A percentile compares a stretch with the other conserved stretches of the same genome.
These are phyloP conservation scores for Diarsia brunnea DNA, from an alignment of 2,888 invertebrate genomes.

Conservation along the genomic window DNA sequence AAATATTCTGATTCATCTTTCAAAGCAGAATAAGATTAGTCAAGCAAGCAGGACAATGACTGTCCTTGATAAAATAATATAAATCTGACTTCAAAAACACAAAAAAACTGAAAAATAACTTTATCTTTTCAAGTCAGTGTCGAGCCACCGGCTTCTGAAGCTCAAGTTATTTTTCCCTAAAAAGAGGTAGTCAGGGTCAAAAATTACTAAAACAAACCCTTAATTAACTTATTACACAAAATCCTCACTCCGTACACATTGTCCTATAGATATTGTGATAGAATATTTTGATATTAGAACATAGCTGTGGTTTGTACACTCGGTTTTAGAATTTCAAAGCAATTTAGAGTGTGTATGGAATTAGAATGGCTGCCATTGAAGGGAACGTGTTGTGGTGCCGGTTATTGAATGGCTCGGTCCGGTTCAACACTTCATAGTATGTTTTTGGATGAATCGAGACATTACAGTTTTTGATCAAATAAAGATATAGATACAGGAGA, in stretches of 20 bases:
- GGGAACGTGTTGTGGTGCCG: constrained; percentile 15
- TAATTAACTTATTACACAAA: constrained; percentile 10
- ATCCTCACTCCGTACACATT: constrained; percentile 10
- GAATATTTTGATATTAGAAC: constrained; percentile 49
- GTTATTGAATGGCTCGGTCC: constrained; percentile 17
- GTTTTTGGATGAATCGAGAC: not conserved
- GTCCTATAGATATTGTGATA: constrained; percentile 31
- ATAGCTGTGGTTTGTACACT: constrained; percentile 39
- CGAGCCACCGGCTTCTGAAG: too few species aligned
- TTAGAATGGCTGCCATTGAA: constrained; percentile 36
- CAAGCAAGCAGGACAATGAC: not conserved
- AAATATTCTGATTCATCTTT: not conserved
- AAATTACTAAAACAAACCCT: constrained; percentile 6
- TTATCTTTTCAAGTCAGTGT: too few species aligned
- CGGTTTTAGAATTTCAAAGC: constrained; percentile 42
- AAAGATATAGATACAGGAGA: too few species aligned
- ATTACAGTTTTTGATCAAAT: constrained; percentile 1
- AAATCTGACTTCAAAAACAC: too few species aligned
- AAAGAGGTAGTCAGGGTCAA: constrained; percentile 61
- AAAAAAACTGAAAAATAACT: too few species aligned
- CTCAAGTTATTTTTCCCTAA: too few species aligned
- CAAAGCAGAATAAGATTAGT: not conserved
- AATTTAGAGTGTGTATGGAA: constrained; percentile 41
- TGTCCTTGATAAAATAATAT: not conserved
- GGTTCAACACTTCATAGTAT: not conserved